Percentiles rank a stretch among this genome's conserved stretches.
These are phyloP conservation scores for Hexactinellida sp. DNA, from an alignment of 37 sponge, comb jelly and placozoan genomes.

Conservation along the genomic window DNA sequence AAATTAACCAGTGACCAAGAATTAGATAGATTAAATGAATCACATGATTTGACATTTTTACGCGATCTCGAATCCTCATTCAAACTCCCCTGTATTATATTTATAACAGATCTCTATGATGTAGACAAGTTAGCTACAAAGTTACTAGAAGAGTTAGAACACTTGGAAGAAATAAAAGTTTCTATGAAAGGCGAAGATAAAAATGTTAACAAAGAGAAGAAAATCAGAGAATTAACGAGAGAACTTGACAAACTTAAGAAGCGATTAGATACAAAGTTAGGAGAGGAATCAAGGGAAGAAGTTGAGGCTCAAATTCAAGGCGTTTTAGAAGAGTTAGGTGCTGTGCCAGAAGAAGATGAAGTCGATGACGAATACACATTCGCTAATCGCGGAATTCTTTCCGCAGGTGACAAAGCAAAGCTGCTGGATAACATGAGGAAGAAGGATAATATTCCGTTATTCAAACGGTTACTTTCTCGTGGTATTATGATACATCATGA, in stretches of 20 bases:
- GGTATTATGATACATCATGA: slow-evolving; percentile 12
- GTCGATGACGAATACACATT: not conserved
- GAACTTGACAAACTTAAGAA: not conserved
- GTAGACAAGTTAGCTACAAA: not conserved
- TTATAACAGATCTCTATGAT: slow-evolving; percentile 5
- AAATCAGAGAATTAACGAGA: not conserved
- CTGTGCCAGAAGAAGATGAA: not conserved
- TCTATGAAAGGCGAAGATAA: not conserved
- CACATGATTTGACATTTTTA: not conserved
- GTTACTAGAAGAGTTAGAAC: not conserved
- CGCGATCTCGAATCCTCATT: not conserved
- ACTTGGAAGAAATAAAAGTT: not conserved
- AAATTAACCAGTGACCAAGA: not conserved
- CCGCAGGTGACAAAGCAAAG: not conserved
- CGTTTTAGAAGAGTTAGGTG: not conserved
- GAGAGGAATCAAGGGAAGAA: not conserved
- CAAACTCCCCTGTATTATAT: slow-evolving; percentile 10
- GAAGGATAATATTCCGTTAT: not conserved
- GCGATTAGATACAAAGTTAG: slow-evolving; percentile 14
- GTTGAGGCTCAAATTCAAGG: not conserved
- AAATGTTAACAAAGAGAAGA: not conserved
- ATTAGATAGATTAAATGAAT: not conserved
- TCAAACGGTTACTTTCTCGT: not conserved
- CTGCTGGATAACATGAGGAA: not conserved
- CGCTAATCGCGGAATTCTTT: not conserved